These are phyloP conservation scores for Pituophis catenifer DNA, from an alignment of 2,113 vertebrate genomes.

Conservation along the genomic window DNA sequence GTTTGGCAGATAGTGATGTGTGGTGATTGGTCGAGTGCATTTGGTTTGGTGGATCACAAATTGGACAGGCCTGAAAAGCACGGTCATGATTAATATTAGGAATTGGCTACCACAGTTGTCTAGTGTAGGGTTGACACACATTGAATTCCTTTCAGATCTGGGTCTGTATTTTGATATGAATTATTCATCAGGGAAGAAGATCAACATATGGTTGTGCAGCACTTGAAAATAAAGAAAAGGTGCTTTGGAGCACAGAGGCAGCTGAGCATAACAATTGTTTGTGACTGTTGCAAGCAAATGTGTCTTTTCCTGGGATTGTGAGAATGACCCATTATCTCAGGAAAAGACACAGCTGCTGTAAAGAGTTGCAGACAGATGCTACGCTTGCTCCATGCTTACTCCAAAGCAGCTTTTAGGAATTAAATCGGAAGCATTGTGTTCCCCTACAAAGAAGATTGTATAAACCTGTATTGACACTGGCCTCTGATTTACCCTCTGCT, in stretches of 20 bases:
- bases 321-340: neutral
- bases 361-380: neutral
- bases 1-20: neutral
- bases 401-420: neutral
- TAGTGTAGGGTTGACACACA: neutral
- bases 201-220: neutral
- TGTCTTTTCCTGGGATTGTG: neutral
- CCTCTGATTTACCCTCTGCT: neutral
- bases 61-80: neutral
- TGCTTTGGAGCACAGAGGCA: neutral
- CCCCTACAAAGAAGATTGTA: neutral
- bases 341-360: neutral
- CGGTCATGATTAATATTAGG: neutral
- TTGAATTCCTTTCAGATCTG: neutral
- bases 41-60: neutral
- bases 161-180: neutral
- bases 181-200: neutral
- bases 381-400: neutral
- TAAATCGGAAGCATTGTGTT: neutral
- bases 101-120: neutral
- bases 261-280: neutral
- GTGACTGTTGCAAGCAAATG: neutral
- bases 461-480: neutral
- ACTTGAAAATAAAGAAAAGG: neutral
- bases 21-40: neutral